Conservation (phyloP, 2,797 vertebrate genomes). For the Rhabdophis nuchalis region DNA sequence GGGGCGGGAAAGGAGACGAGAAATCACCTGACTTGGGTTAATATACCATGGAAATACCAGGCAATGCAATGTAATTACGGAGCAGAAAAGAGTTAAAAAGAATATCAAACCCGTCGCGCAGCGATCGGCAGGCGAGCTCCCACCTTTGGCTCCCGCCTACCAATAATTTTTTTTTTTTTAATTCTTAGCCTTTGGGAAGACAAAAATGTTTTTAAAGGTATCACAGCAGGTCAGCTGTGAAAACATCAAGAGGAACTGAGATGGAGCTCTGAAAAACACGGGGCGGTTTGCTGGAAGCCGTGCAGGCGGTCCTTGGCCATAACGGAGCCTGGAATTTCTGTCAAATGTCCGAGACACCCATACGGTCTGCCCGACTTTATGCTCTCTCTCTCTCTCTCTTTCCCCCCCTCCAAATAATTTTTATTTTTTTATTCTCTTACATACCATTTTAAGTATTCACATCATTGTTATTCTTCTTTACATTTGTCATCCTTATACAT, state of each 20-base stretch:
- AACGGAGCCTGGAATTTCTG: background rate
- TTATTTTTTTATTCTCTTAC: no score
- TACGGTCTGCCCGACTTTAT: fast-evolving
- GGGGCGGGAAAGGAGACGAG: constrained; percentile 71
- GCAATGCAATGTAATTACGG: constrained; percentile 89
- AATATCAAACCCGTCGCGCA: constrained; percentile 71
- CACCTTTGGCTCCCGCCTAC: background rate
- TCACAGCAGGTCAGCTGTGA: background rate
- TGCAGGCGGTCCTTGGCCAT: background rate
- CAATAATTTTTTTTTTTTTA: constrained; percentile 42
- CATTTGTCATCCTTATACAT: no score
- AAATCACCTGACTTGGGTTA: constrained; percentile 87
- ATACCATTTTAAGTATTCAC: no score
- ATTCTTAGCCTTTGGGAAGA: background rate
- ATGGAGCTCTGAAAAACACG: background rate
- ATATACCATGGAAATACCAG: constrained; percentile 98
- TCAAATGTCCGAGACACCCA: background rate
- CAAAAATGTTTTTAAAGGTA: constrained; percentile 6
- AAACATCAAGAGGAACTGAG: background rate
- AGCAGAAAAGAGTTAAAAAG: constrained; percentile 76
- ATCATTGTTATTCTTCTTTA: no score
- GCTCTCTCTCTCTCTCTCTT: background rate
- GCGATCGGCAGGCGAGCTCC: constrained; percentile 45
- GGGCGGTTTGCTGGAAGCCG: background rate
- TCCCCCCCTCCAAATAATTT: no score